Conservation (phyloP, 2,113 vertebrate species). For the Oncorhynchus clarkii region DNA sequence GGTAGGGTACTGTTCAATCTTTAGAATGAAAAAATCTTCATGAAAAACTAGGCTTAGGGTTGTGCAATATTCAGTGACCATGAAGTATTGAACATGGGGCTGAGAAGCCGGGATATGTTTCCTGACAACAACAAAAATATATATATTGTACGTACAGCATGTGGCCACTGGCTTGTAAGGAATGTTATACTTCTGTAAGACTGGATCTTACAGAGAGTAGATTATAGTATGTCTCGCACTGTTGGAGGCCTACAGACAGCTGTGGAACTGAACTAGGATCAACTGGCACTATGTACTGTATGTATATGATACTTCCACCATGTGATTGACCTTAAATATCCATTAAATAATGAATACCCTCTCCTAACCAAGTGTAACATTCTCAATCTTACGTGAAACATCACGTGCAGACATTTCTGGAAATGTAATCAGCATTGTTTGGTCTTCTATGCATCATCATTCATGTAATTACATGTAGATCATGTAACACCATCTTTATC, state of each 20-base stretch:
- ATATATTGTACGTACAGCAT: too few species aligned
- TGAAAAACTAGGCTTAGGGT: too few species aligned
- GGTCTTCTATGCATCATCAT: background rate
- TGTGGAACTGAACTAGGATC: conserved; percentile 55
- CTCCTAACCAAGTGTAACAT: conserved; percentile 33
- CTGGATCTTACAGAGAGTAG: conserved; percentile 31
- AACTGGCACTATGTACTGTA: conserved; percentile 62
- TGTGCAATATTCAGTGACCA: too few species aligned
- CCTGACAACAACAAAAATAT: too few species aligned
- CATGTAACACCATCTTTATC: too few species aligned
- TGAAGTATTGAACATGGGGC: conserved; percentile 32
- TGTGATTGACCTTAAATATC: conserved; percentile 65
- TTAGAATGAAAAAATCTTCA: background rate
- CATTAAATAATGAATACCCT: conserved; percentile 68
- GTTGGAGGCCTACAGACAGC: background rate
- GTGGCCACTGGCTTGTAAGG: too few species aligned
- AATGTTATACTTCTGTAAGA: conserved; percentile 23
- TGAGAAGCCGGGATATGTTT: background rate
- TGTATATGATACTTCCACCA: conserved; percentile 58
- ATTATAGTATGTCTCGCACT: too few species aligned
- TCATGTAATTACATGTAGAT: too few species aligned
- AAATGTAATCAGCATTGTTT: background rate
- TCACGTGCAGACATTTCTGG: background rate
- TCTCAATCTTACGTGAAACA: background rate
- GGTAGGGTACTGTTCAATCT: background rate